A percentile compares a stretch with the other conserved stretches of the same genome.
phyloP scores from a whole-genome alignment of 2,113 vertebrate species.

The Sorex fumeus region DNA sequence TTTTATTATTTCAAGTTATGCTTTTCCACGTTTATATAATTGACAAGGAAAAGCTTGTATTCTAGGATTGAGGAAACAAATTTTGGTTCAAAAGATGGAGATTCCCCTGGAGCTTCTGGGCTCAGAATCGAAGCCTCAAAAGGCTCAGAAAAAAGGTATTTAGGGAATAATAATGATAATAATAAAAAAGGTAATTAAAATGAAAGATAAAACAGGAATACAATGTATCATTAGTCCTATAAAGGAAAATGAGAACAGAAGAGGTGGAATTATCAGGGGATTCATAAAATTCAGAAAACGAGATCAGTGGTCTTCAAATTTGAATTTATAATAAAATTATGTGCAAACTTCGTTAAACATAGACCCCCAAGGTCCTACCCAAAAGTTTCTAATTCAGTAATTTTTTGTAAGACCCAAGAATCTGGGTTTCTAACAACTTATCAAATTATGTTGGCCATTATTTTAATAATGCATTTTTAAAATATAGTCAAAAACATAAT shows the following conservation, averaged over 20 bases:
- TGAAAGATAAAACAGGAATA: too few species aligned
- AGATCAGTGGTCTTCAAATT: not conserved
- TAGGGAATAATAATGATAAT: not conserved
- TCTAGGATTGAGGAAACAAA: not conserved
- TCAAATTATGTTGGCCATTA: not conserved
- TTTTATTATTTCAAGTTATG: not conserved
- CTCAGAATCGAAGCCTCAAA: not conserved
- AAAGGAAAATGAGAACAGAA: conserved; percentile 23
- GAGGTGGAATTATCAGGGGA: conserved; percentile 11
- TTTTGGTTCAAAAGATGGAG: not conserved
- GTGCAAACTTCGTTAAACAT: not conserved
- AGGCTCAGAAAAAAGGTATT: not conserved
- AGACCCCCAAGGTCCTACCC: not conserved
- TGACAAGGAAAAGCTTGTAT: too few species aligned
- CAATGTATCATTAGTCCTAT: conserved; percentile 4
- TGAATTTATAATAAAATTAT: conserved; percentile 48
- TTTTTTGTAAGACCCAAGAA: not conserved
- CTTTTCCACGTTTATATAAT: too few species aligned
- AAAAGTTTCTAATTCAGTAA: conserved; percentile 43
- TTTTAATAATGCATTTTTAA: not conserved
- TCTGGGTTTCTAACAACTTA: conserved; percentile 29
- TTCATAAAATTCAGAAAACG: conserved; percentile 24
- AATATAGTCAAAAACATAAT: conserved; percentile 3
- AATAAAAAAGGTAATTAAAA: not conserved
- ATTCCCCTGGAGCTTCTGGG: not conserved